These are phyloP conservation scores for Tenthredo notha DNA, from an alignment of 2,888 invertebrate species.

Conservation along the genomic window DNA sequence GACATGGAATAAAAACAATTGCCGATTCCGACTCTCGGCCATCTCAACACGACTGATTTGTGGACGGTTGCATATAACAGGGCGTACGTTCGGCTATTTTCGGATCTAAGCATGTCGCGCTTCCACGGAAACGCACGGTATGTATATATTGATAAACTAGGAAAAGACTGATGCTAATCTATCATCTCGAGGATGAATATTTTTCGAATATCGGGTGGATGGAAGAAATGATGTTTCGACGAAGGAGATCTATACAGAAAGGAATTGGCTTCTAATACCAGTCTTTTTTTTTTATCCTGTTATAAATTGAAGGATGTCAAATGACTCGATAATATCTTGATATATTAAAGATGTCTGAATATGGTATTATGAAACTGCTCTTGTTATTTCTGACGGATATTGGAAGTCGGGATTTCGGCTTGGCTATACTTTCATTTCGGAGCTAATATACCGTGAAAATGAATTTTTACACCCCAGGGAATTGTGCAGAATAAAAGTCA, in stretches of 20 bases:
- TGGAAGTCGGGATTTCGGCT: neutral
- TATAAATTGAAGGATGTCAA: neutral
- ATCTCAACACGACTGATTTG: too few species aligned
- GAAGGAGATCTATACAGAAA: neutral
- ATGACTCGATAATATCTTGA: neutral
- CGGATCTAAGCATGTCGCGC: too few species aligned
- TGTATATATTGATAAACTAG: neutral
- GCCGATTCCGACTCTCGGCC: too few species aligned
- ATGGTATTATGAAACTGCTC: neutral
- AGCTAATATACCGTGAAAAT: slow-evolving; percentile 5
- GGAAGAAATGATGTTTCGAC: neutral
- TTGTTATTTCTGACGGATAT: neutral
- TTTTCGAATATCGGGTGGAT: too few species aligned
- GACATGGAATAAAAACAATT: too few species aligned
- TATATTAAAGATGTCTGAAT: neutral
- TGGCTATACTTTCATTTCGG: neutral
- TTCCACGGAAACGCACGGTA: too few species aligned
- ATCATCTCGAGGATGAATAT: too few species aligned
- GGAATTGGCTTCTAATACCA: neutral
- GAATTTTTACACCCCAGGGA: neutral
- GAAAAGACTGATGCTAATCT: neutral
- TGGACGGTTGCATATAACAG: too few species aligned
- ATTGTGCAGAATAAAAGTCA: neutral
- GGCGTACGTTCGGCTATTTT: too few species aligned
- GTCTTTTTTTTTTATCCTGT: neutral